These are phyloP conservation scores for Phlogophora meticulosa DNA, from an alignment of 2,888 invertebrate species.

Conservation along the genomic window DNA sequence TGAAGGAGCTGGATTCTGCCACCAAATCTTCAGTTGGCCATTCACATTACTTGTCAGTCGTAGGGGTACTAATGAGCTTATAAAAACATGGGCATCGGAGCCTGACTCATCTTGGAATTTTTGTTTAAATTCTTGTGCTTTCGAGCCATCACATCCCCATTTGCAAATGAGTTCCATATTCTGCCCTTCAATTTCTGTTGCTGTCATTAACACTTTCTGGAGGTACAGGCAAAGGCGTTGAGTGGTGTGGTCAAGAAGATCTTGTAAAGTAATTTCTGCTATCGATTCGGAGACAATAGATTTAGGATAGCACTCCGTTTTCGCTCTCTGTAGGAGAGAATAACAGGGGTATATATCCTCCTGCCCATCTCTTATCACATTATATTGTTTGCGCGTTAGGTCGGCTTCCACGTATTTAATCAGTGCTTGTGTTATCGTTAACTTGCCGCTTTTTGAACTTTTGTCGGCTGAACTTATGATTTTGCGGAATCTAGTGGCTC, in stretches of 20 bases:
- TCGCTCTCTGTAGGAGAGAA: constrained; percentile 2
- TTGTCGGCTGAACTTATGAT: too few relatives aligned
- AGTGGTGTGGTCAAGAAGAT: constrained; percentile 6
- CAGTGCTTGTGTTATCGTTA: too few relatives aligned
- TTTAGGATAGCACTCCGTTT: constrained; percentile 7
- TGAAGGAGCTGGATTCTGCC: too few relatives aligned
- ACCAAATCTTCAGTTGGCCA: too few relatives aligned
- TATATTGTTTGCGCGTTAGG: constrained; percentile 2
- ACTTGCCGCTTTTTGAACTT: too few relatives aligned
- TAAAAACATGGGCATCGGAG: neutral
- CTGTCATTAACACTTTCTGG: neutral
- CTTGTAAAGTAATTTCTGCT: constrained; percentile 1
- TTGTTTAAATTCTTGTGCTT: neutral
- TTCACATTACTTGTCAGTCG: neutral
- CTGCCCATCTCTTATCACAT: neutral
- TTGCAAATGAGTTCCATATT: neutral
- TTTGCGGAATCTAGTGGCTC: too few relatives aligned
- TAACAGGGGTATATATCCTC: constrained; percentile 3
- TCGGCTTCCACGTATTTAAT: too few relatives aligned
- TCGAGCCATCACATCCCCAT: constrained; percentile 9
- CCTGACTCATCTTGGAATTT: neutral
- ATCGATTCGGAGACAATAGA: constrained; percentile 1
- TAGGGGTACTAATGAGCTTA: neutral
- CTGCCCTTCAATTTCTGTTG: neutral
- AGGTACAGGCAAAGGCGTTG: constrained; percentile 1